Percentiles rank a stretch among this genome's conserved stretches.
phyloP scores from a whole-genome alignment of 2,797 vertebrate species.

The Crax fasciolata region DNA sequence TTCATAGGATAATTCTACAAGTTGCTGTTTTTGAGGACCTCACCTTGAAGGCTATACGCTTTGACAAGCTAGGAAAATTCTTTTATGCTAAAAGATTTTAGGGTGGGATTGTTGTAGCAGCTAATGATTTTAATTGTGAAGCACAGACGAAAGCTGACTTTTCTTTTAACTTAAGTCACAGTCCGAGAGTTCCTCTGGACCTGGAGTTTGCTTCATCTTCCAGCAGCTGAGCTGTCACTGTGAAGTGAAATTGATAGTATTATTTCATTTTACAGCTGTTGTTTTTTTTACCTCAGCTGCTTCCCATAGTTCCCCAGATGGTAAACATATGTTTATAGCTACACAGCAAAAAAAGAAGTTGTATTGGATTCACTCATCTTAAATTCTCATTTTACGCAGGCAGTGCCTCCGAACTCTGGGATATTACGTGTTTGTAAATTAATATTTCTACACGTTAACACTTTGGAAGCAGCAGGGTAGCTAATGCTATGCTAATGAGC shows the following conservation, averaged over 20 bases:
- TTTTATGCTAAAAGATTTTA: background rate
- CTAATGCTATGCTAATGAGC: constrained; percentile 85
- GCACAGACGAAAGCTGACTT: background rate
- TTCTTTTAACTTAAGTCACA: background rate
- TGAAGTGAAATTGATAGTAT: constrained; percentile 80
- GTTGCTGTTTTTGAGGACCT: constrained; percentile 17
- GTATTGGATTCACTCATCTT: constrained; percentile 32
- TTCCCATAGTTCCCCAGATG: constrained; percentile 83
- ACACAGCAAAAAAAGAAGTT: constrained; percentile 54
- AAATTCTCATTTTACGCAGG: constrained; percentile 74
- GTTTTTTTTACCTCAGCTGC: constrained; percentile 80
- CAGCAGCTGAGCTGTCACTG: constrained; percentile 73
- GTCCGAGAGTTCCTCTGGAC: constrained; percentile 41
- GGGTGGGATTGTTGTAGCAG: background rate
- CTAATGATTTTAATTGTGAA: background rate
- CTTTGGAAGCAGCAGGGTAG: constrained; percentile 80
- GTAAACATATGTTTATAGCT: constrained; percentile 85
- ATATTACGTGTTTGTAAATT: constrained; percentile 76
- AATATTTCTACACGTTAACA: constrained; percentile 82
- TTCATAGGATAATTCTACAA: constrained; percentile 13
- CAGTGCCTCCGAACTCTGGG: constrained; percentile 66
- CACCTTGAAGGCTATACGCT: background rate
- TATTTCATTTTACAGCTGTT: constrained; percentile 82
- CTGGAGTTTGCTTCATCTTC: constrained; percentile 45
- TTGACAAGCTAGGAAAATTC: background rate